A percentile compares a stretch with the other conserved stretches of the same genome.
Conservation (phyloP, 2,797 vertebrate genomes). For the Psittacula derbiana region DNA sequence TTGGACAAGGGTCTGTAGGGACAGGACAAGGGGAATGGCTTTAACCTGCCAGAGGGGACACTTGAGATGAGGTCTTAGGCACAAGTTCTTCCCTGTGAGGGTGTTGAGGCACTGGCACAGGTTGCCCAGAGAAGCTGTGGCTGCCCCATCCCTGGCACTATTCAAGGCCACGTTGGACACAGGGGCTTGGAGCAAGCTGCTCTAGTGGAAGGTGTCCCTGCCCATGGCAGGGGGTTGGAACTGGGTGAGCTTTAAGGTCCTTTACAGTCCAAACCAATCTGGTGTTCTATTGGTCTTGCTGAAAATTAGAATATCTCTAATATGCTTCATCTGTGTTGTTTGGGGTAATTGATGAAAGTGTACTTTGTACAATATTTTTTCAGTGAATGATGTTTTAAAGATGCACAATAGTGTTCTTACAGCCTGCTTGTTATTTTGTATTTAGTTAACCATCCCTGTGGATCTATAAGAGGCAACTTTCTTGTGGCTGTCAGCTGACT, state of each 20-base stretch:
- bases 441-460: neutral
- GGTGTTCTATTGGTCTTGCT: neutral
- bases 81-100: too few species aligned
- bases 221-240: fast-evolving
- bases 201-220: neutral
- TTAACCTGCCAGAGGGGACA: neutral
- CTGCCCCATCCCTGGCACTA: too few species aligned
- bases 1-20: neutral
- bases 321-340: neutral
- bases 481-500: neutral
- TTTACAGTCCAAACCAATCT: neutral
- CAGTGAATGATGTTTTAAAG: neutral
- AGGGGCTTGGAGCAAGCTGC: too few species aligned
- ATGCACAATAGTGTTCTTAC: neutral
- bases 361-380: neutral
- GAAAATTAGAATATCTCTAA: neutral
- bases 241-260: neutral
- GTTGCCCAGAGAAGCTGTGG: too few species aligned
- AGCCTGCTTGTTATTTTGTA: neutral
- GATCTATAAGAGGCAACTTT: neutral
- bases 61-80: neutral
- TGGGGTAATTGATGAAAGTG: neutral
- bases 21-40: neutral
- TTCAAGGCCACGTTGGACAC: too few species aligned
- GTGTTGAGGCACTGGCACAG: too few species aligned